These are phyloP conservation scores for Isurus oxyrinchus DNA, from an alignment of 2,113 vertebrate genomes.

Conservation along the genomic window DNA sequence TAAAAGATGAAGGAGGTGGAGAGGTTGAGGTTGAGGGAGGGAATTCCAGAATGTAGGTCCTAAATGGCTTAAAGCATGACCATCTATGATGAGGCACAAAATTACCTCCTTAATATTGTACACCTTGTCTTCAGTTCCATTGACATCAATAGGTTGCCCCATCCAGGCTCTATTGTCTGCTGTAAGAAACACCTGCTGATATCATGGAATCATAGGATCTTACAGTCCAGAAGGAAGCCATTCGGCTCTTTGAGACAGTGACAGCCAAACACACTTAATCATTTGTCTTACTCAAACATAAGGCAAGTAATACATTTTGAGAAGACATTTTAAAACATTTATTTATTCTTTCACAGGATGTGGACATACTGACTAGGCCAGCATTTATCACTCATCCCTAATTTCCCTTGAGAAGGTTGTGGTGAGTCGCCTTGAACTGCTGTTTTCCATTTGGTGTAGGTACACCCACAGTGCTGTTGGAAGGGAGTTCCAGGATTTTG, in stretches of 20 bases:
- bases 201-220: background rate
- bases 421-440: too few relatives aligned
- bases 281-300: background rate
- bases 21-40: background rate
- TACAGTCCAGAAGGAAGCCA: background rate
- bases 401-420: too few relatives aligned
- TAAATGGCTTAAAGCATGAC: background rate
- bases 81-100: background rate
- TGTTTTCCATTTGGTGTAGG: too few relatives aligned
- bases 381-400: too few relatives aligned
- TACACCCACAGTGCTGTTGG: too few relatives aligned
- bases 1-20: background rate
- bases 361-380: too few relatives aligned
- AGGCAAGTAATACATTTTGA: background rate
- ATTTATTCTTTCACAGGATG: too few relatives aligned
- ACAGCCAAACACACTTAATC: background rate
- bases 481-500: too few relatives aligned
- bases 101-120: background rate
- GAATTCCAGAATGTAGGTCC: background rate
- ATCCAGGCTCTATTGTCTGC: background rate
- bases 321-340: background rate
- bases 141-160: background rate
- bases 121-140: background rate
- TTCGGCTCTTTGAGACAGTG: background rate
- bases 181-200: background rate